These are phyloP conservation scores for Brevimyrus niger DNA, from an alignment of 2,113 vertebrate genomes.

Conservation along the genomic window DNA sequence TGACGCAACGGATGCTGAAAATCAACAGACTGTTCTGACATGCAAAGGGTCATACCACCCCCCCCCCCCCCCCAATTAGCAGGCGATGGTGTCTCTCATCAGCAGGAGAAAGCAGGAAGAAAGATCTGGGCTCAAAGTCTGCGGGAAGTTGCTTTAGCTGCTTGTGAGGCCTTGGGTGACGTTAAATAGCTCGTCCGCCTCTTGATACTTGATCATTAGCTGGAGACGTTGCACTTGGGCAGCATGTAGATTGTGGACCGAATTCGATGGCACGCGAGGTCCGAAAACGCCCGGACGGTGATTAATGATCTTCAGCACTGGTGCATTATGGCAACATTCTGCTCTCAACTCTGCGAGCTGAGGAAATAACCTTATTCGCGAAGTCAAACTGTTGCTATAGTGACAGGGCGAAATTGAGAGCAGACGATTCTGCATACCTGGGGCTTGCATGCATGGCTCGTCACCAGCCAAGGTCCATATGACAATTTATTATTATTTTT, in stretches of 20 bases:
- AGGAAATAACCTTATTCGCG: background rate
- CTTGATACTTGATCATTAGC: background rate
- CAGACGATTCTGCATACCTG: constrained; percentile 6
- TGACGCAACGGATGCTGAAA: background rate
- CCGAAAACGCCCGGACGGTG: background rate
- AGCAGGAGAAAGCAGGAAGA: background rate
- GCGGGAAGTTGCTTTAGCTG: background rate
- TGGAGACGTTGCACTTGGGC: background rate
- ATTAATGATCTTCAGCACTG: background rate
- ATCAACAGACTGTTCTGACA: background rate
- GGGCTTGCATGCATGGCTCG: background rate
- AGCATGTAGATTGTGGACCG: background rate
- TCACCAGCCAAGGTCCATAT: background rate
- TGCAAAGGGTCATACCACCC: background rate
- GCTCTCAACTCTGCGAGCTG: background rate
- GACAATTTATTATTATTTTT: too few relatives aligned
- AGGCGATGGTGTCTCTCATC: background rate
- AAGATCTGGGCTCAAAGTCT: background rate
- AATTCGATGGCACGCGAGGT: background rate
- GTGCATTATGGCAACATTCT: background rate
- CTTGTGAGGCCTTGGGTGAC: background rate
- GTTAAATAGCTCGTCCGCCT: background rate
- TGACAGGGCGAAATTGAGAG: constrained; percentile 9
- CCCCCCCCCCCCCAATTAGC: background rate
- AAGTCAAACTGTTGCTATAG: constrained; percentile 22